Conservation (phyloP, 2,113 vertebrate species). For the Stomatorhinus ivindoensis region DNA sequence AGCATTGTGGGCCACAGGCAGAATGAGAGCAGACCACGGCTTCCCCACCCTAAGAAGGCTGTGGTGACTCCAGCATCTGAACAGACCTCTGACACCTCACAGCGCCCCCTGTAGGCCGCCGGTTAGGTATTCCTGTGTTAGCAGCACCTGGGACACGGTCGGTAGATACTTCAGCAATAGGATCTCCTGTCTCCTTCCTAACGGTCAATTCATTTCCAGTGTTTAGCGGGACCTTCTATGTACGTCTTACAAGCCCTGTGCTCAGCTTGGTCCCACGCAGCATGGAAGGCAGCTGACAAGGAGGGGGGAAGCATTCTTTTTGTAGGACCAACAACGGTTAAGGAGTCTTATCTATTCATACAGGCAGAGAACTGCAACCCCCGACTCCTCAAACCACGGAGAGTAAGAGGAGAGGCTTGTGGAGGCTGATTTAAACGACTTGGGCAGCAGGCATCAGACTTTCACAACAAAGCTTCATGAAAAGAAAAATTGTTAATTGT, state of each 20-base stretch:
- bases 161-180: not conserved
- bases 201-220: not conserved
- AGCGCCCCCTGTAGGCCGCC: not conserved
- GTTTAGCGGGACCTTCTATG: not conserved
- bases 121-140: not conserved
- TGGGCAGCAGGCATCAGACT: not conserved
- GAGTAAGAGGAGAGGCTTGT: not conserved
- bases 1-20: not conserved
- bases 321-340: not conserved
- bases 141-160: not conserved
- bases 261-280: not conserved
- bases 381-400: not conserved
- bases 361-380: not conserved
- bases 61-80: not conserved
- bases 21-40: not conserved
- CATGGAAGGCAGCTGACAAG: not conserved
- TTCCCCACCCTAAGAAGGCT: not conserved
- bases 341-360: not conserved
- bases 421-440: not conserved
- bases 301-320: not conserved
- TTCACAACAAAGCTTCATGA: slow-evolving; percentile 8
- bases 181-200: not conserved
- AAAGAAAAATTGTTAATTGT: not conserved
- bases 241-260: not conserved
- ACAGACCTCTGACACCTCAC: not conserved